These are phyloP conservation scores for Callitettix versicolor DNA, from an alignment of 1,140 invertebrate genomes.

Conservation along the genomic window DNA sequence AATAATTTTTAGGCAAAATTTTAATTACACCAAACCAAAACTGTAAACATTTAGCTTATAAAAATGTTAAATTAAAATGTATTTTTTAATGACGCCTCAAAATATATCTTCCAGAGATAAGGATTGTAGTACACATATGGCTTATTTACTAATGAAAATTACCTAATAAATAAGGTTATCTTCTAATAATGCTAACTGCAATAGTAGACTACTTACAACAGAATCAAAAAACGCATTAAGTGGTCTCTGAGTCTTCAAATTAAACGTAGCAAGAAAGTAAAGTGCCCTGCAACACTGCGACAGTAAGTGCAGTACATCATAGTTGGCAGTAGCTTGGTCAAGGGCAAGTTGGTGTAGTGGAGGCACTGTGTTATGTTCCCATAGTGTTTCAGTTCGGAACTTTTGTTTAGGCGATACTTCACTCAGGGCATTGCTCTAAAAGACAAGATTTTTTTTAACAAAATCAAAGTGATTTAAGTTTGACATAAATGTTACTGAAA, in stretches of 20 bases:
- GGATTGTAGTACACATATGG: conserved; percentile 21
- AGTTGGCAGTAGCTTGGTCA: conserved; percentile 59
- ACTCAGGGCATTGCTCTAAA: conserved; percentile 29
- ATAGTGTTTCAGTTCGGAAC: conserved; percentile 49
- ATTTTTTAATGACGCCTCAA: not conserved
- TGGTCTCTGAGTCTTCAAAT: conserved; percentile 60
- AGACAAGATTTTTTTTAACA: no score
- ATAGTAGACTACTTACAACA: conserved; percentile 45
- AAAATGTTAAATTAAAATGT: no score
- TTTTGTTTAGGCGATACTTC: conserved; percentile 34
- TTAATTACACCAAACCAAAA: no score
- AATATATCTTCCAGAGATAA: not conserved
- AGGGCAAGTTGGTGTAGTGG: conserved; percentile 62
- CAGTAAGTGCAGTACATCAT: conserved; percentile 55
- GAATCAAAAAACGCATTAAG: conserved; percentile 67
- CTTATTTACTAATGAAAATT: no score
- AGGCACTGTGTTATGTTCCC: conserved; percentile 44
- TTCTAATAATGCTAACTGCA: no score
- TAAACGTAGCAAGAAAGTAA: conserved; percentile 67
- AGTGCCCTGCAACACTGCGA: conserved; percentile 45
- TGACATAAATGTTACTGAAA: no score
- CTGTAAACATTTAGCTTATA: no score
- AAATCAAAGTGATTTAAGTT: no score
- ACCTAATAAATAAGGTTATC: no score
- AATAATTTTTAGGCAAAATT: no score